phyloP scores from a whole-genome alignment of 2,797 vertebrate genomes.

The Neosilurus mollespiculum region DNA sequence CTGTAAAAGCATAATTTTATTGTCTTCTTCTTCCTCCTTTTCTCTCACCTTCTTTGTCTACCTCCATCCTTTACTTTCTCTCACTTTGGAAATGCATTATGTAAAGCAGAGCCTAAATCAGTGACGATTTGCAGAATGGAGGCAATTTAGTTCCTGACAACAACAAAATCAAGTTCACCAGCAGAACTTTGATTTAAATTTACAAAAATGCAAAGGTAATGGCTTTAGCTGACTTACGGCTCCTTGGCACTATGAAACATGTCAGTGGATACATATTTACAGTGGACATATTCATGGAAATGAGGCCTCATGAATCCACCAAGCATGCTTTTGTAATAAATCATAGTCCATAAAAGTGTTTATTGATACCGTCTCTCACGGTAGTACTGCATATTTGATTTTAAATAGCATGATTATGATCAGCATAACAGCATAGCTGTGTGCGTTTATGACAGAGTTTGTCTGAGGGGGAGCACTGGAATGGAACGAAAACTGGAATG shows the following conservation, averaged over 20 bases:
- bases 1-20: slow-evolving; percentile 1
- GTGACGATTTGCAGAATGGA: background rate
- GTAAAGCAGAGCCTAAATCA: slow-evolving; percentile 16
- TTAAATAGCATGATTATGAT: slow-evolving; percentile 41
- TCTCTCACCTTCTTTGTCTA: background rate
- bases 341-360: slow-evolving; percentile 33
- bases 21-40: background rate
- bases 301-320: slow-evolving; percentile 4
- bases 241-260: slow-evolving; percentile 1
- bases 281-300: slow-evolving; percentile 14
- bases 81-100: slow-evolving; percentile 15
- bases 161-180: slow-evolving; percentile 1
- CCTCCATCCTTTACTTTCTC: background rate
- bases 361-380: slow-evolving; percentile 6
- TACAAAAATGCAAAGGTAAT: slow-evolving; percentile 12
- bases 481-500: background rate
- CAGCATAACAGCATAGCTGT: background rate
- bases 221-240: slow-evolving; percentile 18
- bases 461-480: background rate
- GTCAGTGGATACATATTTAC: slow-evolving; percentile 16
- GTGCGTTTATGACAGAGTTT: slow-evolving; percentile 21
- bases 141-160: slow-evolving; percentile 9
- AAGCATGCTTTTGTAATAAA: slow-evolving; percentile 23
- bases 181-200: slow-evolving; percentile 29
- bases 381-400: slow-evolving; percentile 28